Base-by-base conservation (phyloP, 2,888 invertebrate species). In the Limnephilus rhombicus region DNA sequence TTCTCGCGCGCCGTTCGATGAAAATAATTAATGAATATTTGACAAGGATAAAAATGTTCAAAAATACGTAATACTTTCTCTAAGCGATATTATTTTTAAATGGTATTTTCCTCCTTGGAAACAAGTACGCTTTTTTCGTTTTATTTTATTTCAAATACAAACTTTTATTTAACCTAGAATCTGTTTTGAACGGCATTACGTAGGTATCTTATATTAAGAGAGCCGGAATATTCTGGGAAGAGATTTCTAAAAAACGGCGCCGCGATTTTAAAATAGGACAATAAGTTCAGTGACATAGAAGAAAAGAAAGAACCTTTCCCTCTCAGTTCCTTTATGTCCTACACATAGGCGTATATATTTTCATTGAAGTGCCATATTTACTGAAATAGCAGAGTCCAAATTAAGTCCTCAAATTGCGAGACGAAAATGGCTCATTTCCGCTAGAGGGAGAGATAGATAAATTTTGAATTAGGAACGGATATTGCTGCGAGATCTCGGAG, bases 401-500 rank as follows among this genome's bases (percentile, higher is more conserved):
- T 86, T 37, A 45, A 86, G 86, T 86, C 29, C 49, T 86, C 41
- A 49, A n/a, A 86, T 86, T 49, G 45, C 86, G 41, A 37, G 86
- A 86, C 29, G 88, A 87, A 85, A 83, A 85, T 86, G 82, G 90
- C 87, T 37, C 37, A 81, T 86, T 85, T 91, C 90, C 90, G 86
- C 85, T 86, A 80, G 41, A 87, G 81, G 49, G 91, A 80, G 80
- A 88, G 41, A 29, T 45, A 49, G 45, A 91, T 81, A 82, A 80
- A 82, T 83, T 91, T 91, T 89, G 83, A 88, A 91, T 91, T 91
- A 91, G 89, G 83, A 89, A 91, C 91, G 91, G 91, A 91, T 91
- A 91, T 91, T 89, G 91, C 83, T 49, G 31, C 24, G 89, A 88
- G 88, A 91, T 82, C 81, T 68, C 29, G 45, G 83, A 85, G 80